Percentiles rank a stretch among this genome's conserved stretches.
phyloP scores from a whole-genome alignment of 2,113 vertebrate species.

The Phocoena phocoena region DNA sequence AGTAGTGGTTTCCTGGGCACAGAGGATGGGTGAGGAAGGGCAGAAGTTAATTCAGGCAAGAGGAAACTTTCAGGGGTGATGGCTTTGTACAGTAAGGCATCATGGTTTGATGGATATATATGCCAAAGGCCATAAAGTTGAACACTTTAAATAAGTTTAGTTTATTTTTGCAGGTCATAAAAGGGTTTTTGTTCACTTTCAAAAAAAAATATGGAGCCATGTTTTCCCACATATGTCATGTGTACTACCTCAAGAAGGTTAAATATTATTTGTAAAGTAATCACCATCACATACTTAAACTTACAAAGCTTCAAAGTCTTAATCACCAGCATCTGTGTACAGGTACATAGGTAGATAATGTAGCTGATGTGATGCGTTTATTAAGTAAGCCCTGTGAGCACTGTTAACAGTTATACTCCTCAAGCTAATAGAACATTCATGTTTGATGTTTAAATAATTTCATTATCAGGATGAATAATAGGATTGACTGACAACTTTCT shows the following conservation, averaged over 20 bases:
- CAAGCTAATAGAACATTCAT: conserved; percentile 77
- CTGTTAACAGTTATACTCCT: conserved; percentile 73
- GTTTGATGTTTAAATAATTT: conserved; percentile 84
- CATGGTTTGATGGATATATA: background rate
- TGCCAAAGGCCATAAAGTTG: background rate
- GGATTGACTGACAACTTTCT: conserved; percentile 83
- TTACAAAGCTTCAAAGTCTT: background rate
- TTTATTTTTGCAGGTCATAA: background rate
- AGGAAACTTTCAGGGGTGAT: background rate
- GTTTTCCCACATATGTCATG: background rate
- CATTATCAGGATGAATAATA: conserved; percentile 84
- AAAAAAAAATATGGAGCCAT: background rate
- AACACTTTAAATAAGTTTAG: background rate
- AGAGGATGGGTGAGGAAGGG: background rate
- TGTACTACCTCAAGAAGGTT: background rate
- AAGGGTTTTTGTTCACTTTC: background rate
- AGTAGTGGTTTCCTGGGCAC: background rate
- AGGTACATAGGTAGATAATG: conserved; percentile 67
- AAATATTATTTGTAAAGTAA: conserved; percentile 21
- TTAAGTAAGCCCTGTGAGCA: conserved; percentile 63
- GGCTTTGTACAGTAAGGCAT: background rate
- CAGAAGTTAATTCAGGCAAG: background rate
- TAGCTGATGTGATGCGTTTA: conserved; percentile 69
- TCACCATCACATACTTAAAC: background rate
- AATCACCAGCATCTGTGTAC: conserved; percentile 49